Percentiles rank a stretch among this genome's conserved stretches.
phyloP scores from a whole-genome alignment of 2,113 vertebrate genomes.

The Paracanthobrama guichenoti region DNA sequence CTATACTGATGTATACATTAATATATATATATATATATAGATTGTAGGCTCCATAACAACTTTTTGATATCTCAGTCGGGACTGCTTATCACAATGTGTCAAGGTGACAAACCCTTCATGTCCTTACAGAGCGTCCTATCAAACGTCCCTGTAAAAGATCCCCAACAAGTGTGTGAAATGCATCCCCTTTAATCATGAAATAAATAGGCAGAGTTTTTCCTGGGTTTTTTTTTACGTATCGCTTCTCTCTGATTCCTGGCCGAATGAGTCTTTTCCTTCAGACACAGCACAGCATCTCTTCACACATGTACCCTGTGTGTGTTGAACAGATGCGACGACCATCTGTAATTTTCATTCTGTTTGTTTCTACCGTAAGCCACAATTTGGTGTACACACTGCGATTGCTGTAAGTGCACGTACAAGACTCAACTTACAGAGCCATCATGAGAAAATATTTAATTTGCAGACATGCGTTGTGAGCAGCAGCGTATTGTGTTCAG shows the following conservation, averaged over 20 bases:
- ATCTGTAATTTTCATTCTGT: conserved; percentile 66
- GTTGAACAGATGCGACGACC: conserved; percentile 56
- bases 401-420: conserved; percentile 61
- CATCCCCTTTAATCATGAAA: conserved; percentile 18
- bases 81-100: conserved; percentile 12
- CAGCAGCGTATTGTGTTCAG: background rate
- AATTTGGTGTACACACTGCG: conserved; percentile 59
- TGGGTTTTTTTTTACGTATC: background rate
- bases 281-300: conserved; percentile 41
- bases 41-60: background rate
- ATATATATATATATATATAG: background rate
- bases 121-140: conserved; percentile 30
- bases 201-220: background rate
- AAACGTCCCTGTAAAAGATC: conserved; percentile 23
- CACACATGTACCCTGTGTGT: conserved; percentile 45
- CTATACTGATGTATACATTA: background rate
- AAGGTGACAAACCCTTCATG: conserved; percentile 31
- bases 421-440: conserved; percentile 55
- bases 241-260: background rate
- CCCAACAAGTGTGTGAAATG: conserved; percentile 21
- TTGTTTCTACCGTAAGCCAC: conserved; percentile 63
- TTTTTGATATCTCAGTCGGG: conserved; percentile 5
- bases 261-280: conserved; percentile 7
- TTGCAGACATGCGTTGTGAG: background rate
- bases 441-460: background rate